Base-by-base conservation (phyloP, 1,140 invertebrate species). In the Nixonia krombeini region DNA sequence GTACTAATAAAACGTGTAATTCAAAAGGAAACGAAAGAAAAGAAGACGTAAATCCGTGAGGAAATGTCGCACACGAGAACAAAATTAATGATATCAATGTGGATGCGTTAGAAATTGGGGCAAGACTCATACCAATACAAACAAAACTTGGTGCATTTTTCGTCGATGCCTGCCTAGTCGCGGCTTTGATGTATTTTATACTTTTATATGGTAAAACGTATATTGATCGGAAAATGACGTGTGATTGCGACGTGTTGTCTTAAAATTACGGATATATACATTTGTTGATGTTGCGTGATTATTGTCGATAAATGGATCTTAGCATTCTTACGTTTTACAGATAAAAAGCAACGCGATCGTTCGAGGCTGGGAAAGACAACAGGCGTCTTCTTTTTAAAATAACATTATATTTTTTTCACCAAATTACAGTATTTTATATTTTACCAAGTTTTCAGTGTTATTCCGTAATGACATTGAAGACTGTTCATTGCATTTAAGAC, bases 231-330 rank as follows among this genome's bases (percentile, higher is more conserved):
- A 50, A 29, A 53, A 49, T 33, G 25, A 53, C 49, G 47, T 38
- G 29, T 35, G 47, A 65, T 42, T 56, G 62, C 65, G 47, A 59
- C 50, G 49, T 55, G 45, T 40, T 50, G 40, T 31, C 42, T 53
- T 44, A 52, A 46, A 66, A 44, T 21, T 59, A n/a, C 31, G 17
- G 29, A 18, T 37, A 37, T 46, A 65, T 72, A 68, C 68, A 75
- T 71, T 69, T 63, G 70, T 73, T 58, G 51, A 73, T 75, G 65
- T 75, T 65, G 63, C 58, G 62, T 71, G 63, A 66, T 65, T 70
- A 64, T 55, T 57, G 49, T 49, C 35, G 38, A 31, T 70, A 59
- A 63, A 41, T 10, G 23, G 29, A 66, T 25, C 10, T 38, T 41
- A 21, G 42, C 7, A 5, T 45, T 31, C 26, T 29, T 45, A 45